Percentiles rank a stretch among this genome's conserved stretches.
phyloP scores from a whole-genome alignment of 1,140 invertebrate genomes.

The Zaprionus kolodkinae region DNA sequence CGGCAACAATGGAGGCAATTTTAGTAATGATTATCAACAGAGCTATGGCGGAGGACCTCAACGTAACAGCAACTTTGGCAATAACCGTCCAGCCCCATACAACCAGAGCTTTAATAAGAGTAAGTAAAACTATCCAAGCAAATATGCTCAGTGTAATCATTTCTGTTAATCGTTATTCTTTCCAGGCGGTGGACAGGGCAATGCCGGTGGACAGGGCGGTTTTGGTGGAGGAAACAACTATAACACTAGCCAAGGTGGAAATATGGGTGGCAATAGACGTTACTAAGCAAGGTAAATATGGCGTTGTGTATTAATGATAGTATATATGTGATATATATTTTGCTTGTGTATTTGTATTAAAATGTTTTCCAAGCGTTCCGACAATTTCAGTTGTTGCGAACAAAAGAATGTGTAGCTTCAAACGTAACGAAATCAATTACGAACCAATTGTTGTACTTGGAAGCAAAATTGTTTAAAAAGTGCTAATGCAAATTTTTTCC shows the following conservation, averaged over 20 bases:
- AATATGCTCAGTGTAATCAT: neutral
- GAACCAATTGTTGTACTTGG: slow-evolving; percentile 35
- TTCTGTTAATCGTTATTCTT: neutral
- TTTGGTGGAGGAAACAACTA: slow-evolving; percentile 64
- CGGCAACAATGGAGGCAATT: slow-evolving; percentile 85
- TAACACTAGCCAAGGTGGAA: slow-evolving; percentile 67
- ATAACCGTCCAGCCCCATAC: slow-evolving; percentile 87
- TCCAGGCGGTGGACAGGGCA: slow-evolving; percentile 51
- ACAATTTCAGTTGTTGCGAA: slow-evolving; percentile 29
- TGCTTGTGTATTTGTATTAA: slow-evolving; percentile 23
- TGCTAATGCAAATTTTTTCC: slow-evolving; percentile 75
- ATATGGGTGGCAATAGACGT: slow-evolving; percentile 82
- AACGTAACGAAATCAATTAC: slow-evolving; percentile 29
- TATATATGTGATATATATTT: slow-evolving; percentile 16
- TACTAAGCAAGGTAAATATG: slow-evolving; percentile 77
- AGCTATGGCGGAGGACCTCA: slow-evolving; percentile 89
- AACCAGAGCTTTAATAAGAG: slow-evolving; percentile 81
- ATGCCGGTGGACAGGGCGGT: slow-evolving; percentile 52
- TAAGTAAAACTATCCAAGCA: slow-evolving; percentile 11
- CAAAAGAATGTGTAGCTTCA: slow-evolving; percentile 20
- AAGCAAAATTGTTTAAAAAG: slow-evolving; percentile 30
- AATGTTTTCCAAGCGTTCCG: slow-evolving; percentile 40
- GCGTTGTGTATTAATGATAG: neutral
- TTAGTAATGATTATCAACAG: slow-evolving; percentile 91
- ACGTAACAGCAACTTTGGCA: slow-evolving; percentile 87